Evolutionary conservation across 2,797 vertebrate species (phyloP).

Genomic region (Smutsia gigantea): DNA sequence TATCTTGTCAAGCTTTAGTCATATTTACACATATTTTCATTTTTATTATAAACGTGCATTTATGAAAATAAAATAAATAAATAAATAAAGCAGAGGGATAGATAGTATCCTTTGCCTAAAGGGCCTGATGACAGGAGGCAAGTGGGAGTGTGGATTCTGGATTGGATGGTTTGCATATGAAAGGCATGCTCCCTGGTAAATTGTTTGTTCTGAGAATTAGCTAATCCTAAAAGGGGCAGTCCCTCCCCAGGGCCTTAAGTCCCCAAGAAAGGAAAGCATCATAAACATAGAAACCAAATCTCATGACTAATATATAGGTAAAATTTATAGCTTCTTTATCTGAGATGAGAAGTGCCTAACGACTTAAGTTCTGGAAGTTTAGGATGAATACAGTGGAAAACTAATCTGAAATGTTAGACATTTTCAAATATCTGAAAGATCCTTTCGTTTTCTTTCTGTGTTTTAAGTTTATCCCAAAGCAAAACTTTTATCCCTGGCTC

Average conservation of each 20-base stretch:
- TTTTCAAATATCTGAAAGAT: background rate
- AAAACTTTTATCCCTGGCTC: background rate
- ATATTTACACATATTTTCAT: constrained; percentile 29
- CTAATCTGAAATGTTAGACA: background rate
- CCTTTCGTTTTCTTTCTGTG: background rate
- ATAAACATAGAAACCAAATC: background rate
- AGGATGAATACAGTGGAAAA: background rate
- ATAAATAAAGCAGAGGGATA: too few relatives aligned
- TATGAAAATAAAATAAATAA: background rate
- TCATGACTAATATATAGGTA: background rate
- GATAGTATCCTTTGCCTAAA: background rate
- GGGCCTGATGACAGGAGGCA: background rate
- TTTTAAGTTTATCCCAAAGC: background rate
- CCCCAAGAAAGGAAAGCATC: background rate
- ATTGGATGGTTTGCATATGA: background rate
- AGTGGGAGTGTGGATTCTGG: background rate
- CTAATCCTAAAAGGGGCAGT: background rate
- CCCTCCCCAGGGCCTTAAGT: background rate
- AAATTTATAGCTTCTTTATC: background rate
- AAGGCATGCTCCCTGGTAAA: background rate
- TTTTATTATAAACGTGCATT: constrained; percentile 11
- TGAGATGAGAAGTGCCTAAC: background rate
- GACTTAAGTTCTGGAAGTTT: background rate
- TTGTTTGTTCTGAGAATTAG: background rate
- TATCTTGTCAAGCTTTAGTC: background rate